Conservation (phyloP, 35 echinoderm and acorn worm genomes). For the Heliocidaris tuberculata region DNA sequence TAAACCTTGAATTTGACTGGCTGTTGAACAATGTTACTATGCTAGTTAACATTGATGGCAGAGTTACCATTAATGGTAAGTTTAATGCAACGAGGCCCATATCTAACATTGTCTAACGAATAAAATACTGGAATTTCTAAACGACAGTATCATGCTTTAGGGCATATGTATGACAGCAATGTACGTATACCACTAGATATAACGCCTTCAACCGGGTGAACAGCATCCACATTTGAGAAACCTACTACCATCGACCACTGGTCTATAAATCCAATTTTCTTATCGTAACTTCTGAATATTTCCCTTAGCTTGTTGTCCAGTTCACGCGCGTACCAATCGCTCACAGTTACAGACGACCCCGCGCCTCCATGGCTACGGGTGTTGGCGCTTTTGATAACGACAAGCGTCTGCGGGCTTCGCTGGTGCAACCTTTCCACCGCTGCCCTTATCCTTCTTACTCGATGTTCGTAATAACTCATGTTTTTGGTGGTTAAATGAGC, state of each 20-base stretch:
- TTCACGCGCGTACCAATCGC: constrained; percentile 39
- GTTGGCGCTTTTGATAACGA: constrained; percentile 61
- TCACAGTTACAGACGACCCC: not conserved
- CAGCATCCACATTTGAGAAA: not conserved
- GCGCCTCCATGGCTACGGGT: not conserved
- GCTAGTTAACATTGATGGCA: too few relatives aligned
- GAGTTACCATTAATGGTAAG: too few relatives aligned
- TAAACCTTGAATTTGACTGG: too few relatives aligned
- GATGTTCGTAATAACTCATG: constrained; percentile 27
- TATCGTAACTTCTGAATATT: constrained; percentile 21
- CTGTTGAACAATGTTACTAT: too few relatives aligned
- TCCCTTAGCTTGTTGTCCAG: constrained; percentile 32
- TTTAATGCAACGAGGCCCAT: too few relatives aligned
- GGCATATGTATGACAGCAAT: constrained; percentile 39
- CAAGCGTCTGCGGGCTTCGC: constrained; percentile 19
- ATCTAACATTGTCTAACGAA: too few relatives aligned
- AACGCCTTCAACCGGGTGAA: constrained; percentile 22
- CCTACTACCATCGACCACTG: constrained; percentile 56
- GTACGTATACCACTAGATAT: constrained; percentile 39
- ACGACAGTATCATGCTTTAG: not conserved
- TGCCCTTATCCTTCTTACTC: constrained; percentile 21
- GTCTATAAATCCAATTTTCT: constrained; percentile 49
- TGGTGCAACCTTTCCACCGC: constrained; percentile 36
- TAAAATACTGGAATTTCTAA: too few relatives aligned
- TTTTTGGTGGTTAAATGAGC: constrained; percentile 56